Conservation (phyloP, 2,113 vertebrate genomes). For the Galeopterus variegatus region DNA sequence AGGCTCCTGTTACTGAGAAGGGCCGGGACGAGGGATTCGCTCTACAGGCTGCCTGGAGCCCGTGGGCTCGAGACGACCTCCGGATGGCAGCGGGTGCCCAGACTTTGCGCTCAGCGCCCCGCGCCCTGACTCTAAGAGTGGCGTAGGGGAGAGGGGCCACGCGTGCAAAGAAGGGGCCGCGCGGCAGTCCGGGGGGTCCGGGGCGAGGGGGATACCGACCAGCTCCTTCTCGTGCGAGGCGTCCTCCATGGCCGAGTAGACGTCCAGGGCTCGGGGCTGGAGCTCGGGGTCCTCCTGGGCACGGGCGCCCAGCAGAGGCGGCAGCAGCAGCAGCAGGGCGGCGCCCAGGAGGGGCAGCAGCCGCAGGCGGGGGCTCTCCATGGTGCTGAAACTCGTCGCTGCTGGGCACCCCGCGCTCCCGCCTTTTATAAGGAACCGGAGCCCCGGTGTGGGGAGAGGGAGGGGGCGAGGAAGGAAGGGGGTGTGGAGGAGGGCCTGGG, state of each 20-base stretch:
- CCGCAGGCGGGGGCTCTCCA: constrained; percentile 88
- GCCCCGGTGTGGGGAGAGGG: constrained; percentile 52
- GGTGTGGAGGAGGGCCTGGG: constrained; percentile 77
- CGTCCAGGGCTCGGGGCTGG: constrained; percentile 85
- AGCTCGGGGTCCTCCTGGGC: constrained; percentile 86
- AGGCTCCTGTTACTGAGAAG: neutral
- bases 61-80: neutral
- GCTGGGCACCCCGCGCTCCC: neutral
- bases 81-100: neutral
- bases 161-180: neutral
- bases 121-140: neutral
- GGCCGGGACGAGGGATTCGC: neutral
- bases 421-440: constrained; percentile 80
- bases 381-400: constrained; percentile 85
- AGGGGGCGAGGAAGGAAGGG: constrained; percentile 72
- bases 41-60: constrained; percentile 16
- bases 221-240: constrained; percentile 89
- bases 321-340: constrained; percentile 85
- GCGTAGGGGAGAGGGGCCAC: neutral
- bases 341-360: constrained; percentile 86
- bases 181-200: neutral
- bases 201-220: constrained; percentile 82
- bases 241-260: constrained; percentile 85
- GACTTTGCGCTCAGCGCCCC: neutral
- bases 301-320: constrained; percentile 78